Conservation (phyloP, 1,140 invertebrate genomes). For the Cydia fagiglandana region DNA sequence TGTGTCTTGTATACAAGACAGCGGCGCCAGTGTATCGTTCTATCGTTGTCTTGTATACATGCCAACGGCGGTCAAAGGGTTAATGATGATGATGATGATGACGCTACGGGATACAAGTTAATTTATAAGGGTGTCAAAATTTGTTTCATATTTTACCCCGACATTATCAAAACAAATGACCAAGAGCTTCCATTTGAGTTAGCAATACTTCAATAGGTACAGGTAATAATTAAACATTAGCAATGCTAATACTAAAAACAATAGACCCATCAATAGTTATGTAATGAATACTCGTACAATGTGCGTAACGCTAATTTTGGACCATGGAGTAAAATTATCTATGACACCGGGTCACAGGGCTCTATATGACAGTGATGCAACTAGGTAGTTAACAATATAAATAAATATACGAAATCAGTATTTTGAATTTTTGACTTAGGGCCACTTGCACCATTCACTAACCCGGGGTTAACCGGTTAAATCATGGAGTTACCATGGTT, state of each 20-base stretch:
- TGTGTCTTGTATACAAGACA: too few species aligned
- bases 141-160: too few species aligned
- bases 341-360: background rate
- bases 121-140: too few species aligned
- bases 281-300: background rate
- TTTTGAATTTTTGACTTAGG: background rate
- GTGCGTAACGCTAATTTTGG: background rate
- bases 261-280: background rate
- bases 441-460: too few species aligned
- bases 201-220: background rate
- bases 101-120: too few species aligned
- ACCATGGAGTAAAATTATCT: slow-evolving; percentile 6
- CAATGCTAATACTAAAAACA: slow-evolving; percentile 12
- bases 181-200: background rate
- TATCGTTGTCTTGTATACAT: too few species aligned
- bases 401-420: background rate
- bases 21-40: too few species aligned
- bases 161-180: background rate
- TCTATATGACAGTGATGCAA: background rate
- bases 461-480: too few species aligned
- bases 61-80: too few species aligned
- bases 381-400: background rate
- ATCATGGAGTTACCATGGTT: too few species aligned
- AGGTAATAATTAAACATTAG: background rate
- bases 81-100: too few species aligned